These are phyloP conservation scores for Eilema depressum DNA, from an alignment of 2,888 invertebrate species.

Conservation along the genomic window DNA sequence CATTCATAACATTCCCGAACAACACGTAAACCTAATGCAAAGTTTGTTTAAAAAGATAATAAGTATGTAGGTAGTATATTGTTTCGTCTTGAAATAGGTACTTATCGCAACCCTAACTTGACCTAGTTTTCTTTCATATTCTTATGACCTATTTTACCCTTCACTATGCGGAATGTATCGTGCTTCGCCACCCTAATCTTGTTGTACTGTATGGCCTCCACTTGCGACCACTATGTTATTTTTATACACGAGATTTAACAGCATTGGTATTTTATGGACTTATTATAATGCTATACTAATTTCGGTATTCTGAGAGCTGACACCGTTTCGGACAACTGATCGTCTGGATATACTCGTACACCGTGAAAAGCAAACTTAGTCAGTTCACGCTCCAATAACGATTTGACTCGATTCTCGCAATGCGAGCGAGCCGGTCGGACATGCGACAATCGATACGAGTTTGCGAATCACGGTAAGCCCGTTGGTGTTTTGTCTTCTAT, in stretches of 20 bases:
- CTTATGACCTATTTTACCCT: constrained; percentile 73
- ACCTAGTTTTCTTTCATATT: constrained; percentile 72
- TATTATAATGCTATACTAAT: constrained; percentile 34
- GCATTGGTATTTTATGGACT: constrained; percentile 36
- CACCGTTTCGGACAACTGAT: constrained; percentile 81
- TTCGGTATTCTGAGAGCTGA: constrained; percentile 42
- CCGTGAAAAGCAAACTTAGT: constrained; percentile 60
- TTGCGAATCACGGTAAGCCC: constrained; percentile 58
- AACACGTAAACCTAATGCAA: constrained; percentile 30
- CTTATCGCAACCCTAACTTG: constrained; percentile 70
- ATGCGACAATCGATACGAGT: constrained; percentile 51
- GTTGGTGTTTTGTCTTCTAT: constrained; percentile 61
- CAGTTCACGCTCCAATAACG: constrained; percentile 48
- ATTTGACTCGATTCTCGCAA: constrained; percentile 49
- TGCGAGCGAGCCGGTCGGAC: constrained; percentile 38
- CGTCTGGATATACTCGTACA: constrained; percentile 71
- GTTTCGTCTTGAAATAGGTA: constrained; percentile 66
- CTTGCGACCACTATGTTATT: constrained; percentile 50
- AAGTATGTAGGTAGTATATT: constrained; percentile 39
- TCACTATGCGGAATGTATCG: constrained; percentile 63
- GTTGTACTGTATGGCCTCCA: constrained; percentile 64
- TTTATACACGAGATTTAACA: constrained; percentile 37
- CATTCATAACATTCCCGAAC: constrained; percentile 49
- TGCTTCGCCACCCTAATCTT: constrained; percentile 66
- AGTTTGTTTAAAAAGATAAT: constrained; percentile 29